Evolutionary conservation across 1,140 invertebrate genomes (phyloP).

Genomic region (Drosophila miranda): DNA sequence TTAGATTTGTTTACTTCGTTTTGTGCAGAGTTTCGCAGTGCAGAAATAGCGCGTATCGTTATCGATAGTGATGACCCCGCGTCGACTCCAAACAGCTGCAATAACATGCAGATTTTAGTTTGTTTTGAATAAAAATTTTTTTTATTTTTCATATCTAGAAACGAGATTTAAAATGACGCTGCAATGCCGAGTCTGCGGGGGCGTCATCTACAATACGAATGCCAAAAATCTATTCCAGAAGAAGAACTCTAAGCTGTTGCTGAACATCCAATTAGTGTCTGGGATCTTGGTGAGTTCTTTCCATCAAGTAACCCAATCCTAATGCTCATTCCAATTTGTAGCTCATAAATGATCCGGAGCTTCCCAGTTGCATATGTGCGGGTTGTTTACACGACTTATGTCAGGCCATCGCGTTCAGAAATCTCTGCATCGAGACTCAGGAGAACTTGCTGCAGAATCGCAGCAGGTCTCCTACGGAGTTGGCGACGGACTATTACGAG

Average conservation of each 20-base stretch:
- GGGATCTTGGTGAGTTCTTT: conserved; percentile 33
- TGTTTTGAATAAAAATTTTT: neutral
- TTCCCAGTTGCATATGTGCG: conserved; percentile 57
- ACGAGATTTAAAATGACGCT: conserved; percentile 39
- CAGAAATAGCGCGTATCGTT: neutral
- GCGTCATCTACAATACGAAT: conserved; percentile 56
- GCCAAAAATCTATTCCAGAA: conserved; percentile 55
- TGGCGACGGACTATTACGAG: neutral
- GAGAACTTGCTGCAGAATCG: conserved; percentile 14
- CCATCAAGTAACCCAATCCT: neutral
- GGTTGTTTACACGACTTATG: conserved; percentile 59
- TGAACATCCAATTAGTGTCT: conserved; percentile 35
- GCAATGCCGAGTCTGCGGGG: conserved; percentile 53
- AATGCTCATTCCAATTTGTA: neutral
- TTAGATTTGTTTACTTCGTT: conserved; percentile 16
- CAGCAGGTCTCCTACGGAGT: neutral
- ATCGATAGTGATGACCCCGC: neutral
- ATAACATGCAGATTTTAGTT: neutral
- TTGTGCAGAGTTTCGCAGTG: conserved; percentile 15
- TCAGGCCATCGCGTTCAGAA: conserved; percentile 49
- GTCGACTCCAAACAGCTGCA: conserved; percentile 11
- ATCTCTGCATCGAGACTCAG: conserved; percentile 50
- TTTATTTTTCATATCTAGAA: too few relatives aligned
- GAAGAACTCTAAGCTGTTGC: conserved; percentile 34
- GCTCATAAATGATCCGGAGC: conserved; percentile 25